These are phyloP conservation scores for Pseudomyrmex cubaensis DNA, from an alignment of 1,140 invertebrate genomes.

Conservation along the genomic window DNA sequence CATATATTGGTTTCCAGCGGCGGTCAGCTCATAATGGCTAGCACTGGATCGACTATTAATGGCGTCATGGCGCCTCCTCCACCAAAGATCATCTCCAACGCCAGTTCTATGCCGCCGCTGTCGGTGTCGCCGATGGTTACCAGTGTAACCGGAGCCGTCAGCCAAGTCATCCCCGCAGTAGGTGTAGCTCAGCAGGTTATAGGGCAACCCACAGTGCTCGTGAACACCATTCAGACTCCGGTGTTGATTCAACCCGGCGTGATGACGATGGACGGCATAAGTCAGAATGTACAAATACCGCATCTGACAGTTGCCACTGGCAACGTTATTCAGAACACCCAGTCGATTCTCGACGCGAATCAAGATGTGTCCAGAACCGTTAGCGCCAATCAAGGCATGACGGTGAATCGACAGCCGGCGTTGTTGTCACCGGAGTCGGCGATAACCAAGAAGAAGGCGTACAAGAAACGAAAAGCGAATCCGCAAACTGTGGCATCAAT, in stretches of 20 bases:
- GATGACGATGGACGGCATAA: conserved; percentile 88
- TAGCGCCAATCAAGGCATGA: conserved; percentile 83
- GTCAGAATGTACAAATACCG: conserved; percentile 88
- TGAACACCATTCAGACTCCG: conserved; percentile 92
- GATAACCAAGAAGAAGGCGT: conserved; percentile 88
- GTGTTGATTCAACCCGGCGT: conserved; percentile 92
- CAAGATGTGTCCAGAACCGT: conserved; percentile 84
- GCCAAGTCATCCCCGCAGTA: conserved; percentile 88
- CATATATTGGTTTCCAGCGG: conserved; percentile 91
- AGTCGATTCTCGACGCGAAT: conserved; percentile 84
- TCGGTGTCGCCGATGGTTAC: conserved; percentile 89
- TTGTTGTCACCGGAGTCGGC: conserved; percentile 89
- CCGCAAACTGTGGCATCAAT: conserved; percentile 91
- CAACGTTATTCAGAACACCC: conserved; percentile 88
- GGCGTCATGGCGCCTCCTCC: conserved; percentile 89
- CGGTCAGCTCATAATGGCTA: conserved; percentile 90
- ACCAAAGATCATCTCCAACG: conserved; percentile 86
- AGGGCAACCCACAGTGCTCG: conserved; percentile 91
- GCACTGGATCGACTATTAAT: conserved; percentile 85
- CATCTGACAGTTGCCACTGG: conserved; percentile 87
- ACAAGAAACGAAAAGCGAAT: conserved; percentile 90
- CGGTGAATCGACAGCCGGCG: conserved; percentile 85
- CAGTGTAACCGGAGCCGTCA: conserved; percentile 89
- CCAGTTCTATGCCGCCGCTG: conserved; percentile 88
- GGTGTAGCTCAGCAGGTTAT: conserved; percentile 88